phyloP scores from a whole-genome alignment of 1,140 invertebrate species.

The Oedothorax gibbosus region DNA sequence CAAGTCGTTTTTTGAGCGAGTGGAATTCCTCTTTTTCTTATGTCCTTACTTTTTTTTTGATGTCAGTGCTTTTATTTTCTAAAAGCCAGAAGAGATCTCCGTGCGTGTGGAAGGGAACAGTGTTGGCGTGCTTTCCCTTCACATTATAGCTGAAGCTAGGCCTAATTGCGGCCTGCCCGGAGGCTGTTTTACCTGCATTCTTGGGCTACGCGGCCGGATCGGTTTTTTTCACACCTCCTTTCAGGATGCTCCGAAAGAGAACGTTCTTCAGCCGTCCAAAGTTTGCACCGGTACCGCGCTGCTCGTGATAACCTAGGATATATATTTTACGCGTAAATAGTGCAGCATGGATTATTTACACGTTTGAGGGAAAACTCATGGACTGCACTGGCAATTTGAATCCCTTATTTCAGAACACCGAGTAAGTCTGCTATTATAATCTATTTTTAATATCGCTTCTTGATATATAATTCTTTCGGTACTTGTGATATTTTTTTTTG shows the following conservation, averaged over 20 bases:
- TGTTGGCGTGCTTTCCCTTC: slow-evolving; percentile 56
- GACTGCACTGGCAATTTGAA: too few species aligned
- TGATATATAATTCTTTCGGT: too few species aligned
- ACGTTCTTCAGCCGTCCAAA: slow-evolving; percentile 42
- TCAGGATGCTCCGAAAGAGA: slow-evolving; percentile 51
- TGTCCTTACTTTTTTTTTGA: slow-evolving; percentile 54
- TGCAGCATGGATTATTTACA: too few species aligned
- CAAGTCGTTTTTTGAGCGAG: slow-evolving; percentile 23
- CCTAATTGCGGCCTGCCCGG: slow-evolving; percentile 57
- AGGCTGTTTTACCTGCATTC: slow-evolving; percentile 58
- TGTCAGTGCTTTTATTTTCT: slow-evolving; percentile 59
- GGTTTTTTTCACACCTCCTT: slow-evolving; percentile 59
- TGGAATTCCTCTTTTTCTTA: slow-evolving; percentile 39
- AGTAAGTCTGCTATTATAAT: too few species aligned
- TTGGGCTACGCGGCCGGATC: slow-evolving; percentile 53
- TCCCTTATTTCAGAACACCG: too few species aligned
- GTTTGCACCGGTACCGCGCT: slow-evolving; percentile 24
- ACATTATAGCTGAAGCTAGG: slow-evolving; percentile 58
- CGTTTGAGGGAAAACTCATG: too few species aligned
- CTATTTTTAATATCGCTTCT: too few species aligned
- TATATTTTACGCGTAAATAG: too few species aligned
- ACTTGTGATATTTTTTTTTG: too few species aligned
- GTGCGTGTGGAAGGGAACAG: slow-evolving; percentile 36
- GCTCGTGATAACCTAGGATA: neutral
- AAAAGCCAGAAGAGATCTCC: slow-evolving; percentile 14